Evolutionary conservation across 2,797 vertebrate genomes (phyloP).

Genomic region (Pelodytes ibericus): DNA sequence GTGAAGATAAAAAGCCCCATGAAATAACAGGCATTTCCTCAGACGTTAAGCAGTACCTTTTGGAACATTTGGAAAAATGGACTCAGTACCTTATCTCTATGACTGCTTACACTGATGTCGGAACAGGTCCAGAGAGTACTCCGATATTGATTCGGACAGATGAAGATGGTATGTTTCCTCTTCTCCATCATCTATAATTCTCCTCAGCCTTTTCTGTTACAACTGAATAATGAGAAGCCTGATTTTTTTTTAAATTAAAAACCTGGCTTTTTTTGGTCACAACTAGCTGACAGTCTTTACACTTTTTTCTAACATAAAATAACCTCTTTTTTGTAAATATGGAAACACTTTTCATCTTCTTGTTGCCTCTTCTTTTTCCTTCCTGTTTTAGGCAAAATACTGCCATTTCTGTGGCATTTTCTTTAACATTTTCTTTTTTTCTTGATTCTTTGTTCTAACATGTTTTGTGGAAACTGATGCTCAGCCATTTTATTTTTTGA

Average conservation of each 20-base stretch:
- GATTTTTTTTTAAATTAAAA: conserved; percentile 59
- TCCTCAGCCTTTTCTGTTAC: conserved; percentile 70
- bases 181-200: conserved; percentile 70
- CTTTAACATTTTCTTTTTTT: conserved; percentile 58
- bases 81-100: conserved; percentile 95
- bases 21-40: conserved; percentile 85
- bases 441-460: conserved; percentile 55
- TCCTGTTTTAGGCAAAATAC: conserved; percentile 41
- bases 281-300: conserved; percentile 27
- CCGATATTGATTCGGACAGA: conserved; percentile 94
- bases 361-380: conserved; percentile 57
- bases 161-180: conserved; percentile 98
- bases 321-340: conserved; percentile 41
- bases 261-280: conserved; percentile 49
- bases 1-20: conserved; percentile 82
- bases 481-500: conserved; percentile 65
- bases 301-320: conserved; percentile 60
- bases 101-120: conserved; percentile 93
- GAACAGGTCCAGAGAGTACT: conserved; percentile 93
- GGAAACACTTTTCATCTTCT: conserved; percentile 23
- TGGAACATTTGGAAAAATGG: conserved; percentile 99
- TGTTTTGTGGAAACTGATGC: conserved; percentile 73
- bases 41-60: conserved; percentile 88
- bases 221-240: conserved; percentile 65
- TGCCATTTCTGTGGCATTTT: conserved; percentile 38